Evolutionary conservation across 2,888 invertebrate species (phyloP), one percentile per base, ranked within the genome.

Genomic region (Eupithecia exiguata): DNA sequence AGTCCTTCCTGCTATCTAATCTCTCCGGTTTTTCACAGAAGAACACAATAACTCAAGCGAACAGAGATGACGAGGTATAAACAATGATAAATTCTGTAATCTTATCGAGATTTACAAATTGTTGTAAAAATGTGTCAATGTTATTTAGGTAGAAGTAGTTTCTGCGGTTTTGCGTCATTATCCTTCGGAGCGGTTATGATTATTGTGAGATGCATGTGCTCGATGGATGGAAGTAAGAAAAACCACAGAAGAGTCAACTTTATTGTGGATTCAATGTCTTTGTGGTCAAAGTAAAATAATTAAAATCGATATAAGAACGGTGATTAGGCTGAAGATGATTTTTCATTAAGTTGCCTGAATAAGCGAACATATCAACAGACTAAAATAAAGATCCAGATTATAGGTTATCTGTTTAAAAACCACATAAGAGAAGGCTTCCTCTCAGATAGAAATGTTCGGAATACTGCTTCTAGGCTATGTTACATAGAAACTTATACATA

Each of bases 81-180:
- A 62, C 36, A 38, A 38, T 38, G 21, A 65, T 65, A 65, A 9
- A 36, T 38, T 65, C 58, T 58, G 25, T 58, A 61, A 63, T 65
- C 63, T 65, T 65, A 65, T 65, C 63, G 63, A 65, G 63, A 65
- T 65, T 76, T 63, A 70, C 46, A n/a, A 69, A 62, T 61, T 43
- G 38, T 38, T 40, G 63, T 68, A 69, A 69, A 76, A 65, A 65
- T 38, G 62, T 46, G 49, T 71, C 66, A 74, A 74, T 62, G 63
- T 65, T 65, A 38, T 36, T 38, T 18, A 18, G 4, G 30, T 30
- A 30, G 30, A 62, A 63, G 58, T 58, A 25, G 14, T 25, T 53
- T 25, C 58, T 53, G 49, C 49, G 49, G 58, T 58, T 46, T 58
- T 25, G 25, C 58, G 58, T 58, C 58, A 58, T 58, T 25, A 25